Base-by-base conservation (phyloP, 2,888 invertebrate genomes). In the Ennomos fuscantarius region DNA sequence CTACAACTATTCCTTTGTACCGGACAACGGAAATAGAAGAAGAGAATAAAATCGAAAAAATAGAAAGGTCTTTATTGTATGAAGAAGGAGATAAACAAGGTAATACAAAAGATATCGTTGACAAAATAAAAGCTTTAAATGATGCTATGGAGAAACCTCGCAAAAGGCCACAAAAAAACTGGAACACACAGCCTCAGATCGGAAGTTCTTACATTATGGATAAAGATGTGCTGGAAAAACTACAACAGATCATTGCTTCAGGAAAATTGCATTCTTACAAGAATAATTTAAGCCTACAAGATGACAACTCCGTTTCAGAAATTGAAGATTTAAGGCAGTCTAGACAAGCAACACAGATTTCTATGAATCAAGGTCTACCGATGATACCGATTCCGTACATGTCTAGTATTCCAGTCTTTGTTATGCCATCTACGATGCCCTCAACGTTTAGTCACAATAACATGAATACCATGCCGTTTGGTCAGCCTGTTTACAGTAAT, bases 121-220 rank as follows among this genome's bases (percentile, higher is more conserved):
- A 93, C 37, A 93, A 93, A 81, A 94, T 94, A 60, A 89, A 87
- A 69, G 82, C 85, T 56, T 85, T 94, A 5, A 94, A 94, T 68
- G 84, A 88, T 43, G 86, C 86, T 13, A 64, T 91, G 5, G 74
- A 87, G 72, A 82, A 91, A 82, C 78, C 87, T 39, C 69, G 73
- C 24, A 79, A 72, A 60, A 74, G 77, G 60, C 78, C 76, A 52
- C 81, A 80, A 55, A 67, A 76, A 1, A 80, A 79, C 47, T 82
- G 77, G 68, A 83, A 84, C 40, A 70, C 74, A 8, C 75, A 78
- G 43, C 78, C 80, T 10, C 77, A 80, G 43, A 68, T 77, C 8
- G 78, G 73, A 2, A 79, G 75, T 40, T 76, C 70, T 45, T 85
- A 84, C 37, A 73, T 78, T 0, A 72, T 89, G 8, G 85, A 91